Conservation (phyloP, 1,140 invertebrate species). For the Atta colombica region DNA sequence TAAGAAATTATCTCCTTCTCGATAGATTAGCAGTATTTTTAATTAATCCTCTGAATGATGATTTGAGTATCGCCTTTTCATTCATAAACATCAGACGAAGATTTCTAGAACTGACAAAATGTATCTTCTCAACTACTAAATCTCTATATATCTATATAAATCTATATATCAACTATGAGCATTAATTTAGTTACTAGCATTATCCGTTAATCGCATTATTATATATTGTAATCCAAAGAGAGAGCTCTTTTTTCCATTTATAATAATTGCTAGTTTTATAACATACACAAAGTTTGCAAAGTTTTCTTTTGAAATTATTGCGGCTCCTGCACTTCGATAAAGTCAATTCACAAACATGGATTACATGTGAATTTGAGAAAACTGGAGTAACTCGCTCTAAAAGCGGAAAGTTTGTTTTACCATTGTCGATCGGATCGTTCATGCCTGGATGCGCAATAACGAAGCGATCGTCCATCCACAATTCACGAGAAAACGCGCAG, state of each 20-base stretch:
- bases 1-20: background rate
- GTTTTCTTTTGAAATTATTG: background rate
- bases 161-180: background rate
- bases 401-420: background rate
- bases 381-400: background rate
- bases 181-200: background rate
- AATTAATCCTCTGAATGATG: background rate
- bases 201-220: background rate
- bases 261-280: background rate
- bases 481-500: constrained; percentile 10
- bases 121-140: background rate
- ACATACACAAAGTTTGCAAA: background rate
- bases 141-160: background rate
- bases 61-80: background rate
- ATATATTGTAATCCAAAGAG: background rate
- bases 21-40: background rate
- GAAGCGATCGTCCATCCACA: background rate
- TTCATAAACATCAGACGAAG: background rate
- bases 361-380: background rate
- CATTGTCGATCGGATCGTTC: background rate
- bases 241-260: background rate
- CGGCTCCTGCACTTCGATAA: background rate
- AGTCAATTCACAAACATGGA: constrained; percentile 6
- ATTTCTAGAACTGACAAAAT: background rate
- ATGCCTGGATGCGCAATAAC: background rate